Evolutionary conservation across 2,888 invertebrate species (phyloP).

Genomic region (Troides aeacus): DNA sequence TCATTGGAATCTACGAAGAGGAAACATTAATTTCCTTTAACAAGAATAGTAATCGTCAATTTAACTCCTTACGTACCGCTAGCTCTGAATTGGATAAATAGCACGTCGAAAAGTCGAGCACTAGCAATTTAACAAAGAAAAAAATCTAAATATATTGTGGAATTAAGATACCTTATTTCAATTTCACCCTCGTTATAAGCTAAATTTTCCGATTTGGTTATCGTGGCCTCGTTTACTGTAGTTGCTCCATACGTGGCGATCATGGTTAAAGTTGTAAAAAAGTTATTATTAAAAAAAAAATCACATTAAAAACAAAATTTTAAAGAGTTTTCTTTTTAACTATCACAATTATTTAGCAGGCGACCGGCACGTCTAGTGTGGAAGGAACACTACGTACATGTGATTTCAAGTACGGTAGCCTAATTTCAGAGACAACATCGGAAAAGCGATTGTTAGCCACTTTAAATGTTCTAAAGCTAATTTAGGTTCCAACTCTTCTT

Average conservation of each 20-base stretch:
- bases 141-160: neutral
- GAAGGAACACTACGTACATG: constrained; percentile 57
- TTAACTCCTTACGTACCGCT: constrained; percentile 46
- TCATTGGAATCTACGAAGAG: constrained; percentile 31
- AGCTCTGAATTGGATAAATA: constrained; percentile 56
- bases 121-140: neutral
- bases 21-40: constrained; percentile 40
- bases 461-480: neutral
- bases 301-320: constrained; percentile 24
- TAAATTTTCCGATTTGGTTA: constrained; percentile 49
- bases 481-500: too few relatives aligned
- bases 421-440: constrained; percentile 20
- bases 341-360: constrained; percentile 27
- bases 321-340: neutral
- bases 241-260: constrained; percentile 68
- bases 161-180: constrained; percentile 51
- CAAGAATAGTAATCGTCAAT: constrained; percentile 45
- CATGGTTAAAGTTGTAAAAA: constrained; percentile 45
- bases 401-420: constrained; percentile 43
- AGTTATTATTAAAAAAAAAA: constrained; percentile 5
- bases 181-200: constrained; percentile 47
- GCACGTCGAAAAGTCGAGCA: constrained; percentile 40
- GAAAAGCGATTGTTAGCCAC: constrained; percentile 10
- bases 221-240: constrained; percentile 47
- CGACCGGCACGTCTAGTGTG: constrained; percentile 56